Percentiles rank a stretch among this genome's conserved stretches.
Conservation (phyloP, 2,797 vertebrate species). For the Chiloscyllium punctatum region DNA sequence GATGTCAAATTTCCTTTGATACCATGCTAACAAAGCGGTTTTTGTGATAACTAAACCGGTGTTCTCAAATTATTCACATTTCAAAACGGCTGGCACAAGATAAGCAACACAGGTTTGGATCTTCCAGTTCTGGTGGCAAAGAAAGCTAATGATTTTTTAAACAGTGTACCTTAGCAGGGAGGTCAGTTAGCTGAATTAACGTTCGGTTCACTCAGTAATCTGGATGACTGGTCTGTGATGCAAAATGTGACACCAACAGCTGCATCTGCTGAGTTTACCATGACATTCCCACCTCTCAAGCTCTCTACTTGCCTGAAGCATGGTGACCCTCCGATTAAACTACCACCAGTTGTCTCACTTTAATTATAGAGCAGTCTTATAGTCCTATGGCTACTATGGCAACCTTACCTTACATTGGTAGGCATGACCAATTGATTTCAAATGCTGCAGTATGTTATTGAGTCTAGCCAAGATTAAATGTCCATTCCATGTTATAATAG, state of each 20-base stretch:
- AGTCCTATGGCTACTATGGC: too few species aligned
- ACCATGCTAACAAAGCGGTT: neutral
- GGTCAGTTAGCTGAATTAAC: too few species aligned
- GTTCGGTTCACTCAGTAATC: too few species aligned
- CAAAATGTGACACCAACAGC: too few species aligned
- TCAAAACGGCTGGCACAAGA: neutral
- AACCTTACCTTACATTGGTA: neutral
- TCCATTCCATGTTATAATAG: neutral
- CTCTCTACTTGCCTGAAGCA: too few species aligned
- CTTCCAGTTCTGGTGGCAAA: neutral
- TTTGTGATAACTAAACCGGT: neutral
- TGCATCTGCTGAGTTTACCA: too few species aligned
- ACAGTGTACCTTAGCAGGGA: neutral
- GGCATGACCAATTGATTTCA: neutral
- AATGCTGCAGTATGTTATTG: neutral
- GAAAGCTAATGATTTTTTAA: neutral
- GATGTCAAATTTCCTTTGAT: neutral
- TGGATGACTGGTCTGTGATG: too few species aligned
- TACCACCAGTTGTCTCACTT: too few species aligned
- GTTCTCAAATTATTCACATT: neutral
- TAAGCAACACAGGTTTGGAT: neutral
- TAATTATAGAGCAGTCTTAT: too few species aligned
- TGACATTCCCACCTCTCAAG: too few species aligned
- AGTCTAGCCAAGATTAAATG: neutral
- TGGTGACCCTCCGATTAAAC: too few species aligned